A percentile compares a stretch with the other conserved stretches of the same genome.
Conservation (phyloP, 2,113 vertebrate species). For the Dicaeum eximium region DNA sequence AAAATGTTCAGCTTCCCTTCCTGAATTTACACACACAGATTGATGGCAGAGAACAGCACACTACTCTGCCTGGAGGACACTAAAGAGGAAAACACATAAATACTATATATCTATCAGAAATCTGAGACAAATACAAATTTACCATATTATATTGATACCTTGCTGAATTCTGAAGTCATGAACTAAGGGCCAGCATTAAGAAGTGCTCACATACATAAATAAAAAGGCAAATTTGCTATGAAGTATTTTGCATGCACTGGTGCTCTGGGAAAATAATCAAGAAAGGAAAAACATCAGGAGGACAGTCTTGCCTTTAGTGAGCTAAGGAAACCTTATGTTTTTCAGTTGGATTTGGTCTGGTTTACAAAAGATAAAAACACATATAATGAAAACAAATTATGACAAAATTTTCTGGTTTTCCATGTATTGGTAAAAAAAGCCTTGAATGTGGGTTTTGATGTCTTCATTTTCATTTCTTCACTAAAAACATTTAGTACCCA, state of each 20-base stretch:
- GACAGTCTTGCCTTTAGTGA: background rate
- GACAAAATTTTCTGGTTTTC: background rate
- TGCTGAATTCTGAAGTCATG: background rate
- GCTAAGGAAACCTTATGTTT: background rate
- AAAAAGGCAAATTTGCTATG: background rate
- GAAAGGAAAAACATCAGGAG: background rate
- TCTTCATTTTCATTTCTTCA: background rate
- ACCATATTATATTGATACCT: background rate
- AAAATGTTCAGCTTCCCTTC: background rate
- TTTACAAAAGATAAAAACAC: background rate
- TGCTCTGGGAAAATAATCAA: background rate
- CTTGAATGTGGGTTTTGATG: background rate
- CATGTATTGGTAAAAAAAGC: background rate
- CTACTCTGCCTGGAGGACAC: background rate
- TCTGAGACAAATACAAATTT: background rate
- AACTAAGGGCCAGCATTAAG: background rate
- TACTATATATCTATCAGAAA: background rate
- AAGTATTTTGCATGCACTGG: background rate
- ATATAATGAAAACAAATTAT: background rate
- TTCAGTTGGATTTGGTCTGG: background rate
- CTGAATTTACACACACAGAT: rapidly evolving
- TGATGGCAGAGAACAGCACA: background rate
- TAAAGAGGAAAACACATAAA: background rate
- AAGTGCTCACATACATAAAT: background rate
- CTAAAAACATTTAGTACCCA: background rate